Evolutionary conservation across 1,140 invertebrate species (phyloP), one percentile per base, ranked within the genome.

Genomic region (Apolygus lucorum): DNA sequence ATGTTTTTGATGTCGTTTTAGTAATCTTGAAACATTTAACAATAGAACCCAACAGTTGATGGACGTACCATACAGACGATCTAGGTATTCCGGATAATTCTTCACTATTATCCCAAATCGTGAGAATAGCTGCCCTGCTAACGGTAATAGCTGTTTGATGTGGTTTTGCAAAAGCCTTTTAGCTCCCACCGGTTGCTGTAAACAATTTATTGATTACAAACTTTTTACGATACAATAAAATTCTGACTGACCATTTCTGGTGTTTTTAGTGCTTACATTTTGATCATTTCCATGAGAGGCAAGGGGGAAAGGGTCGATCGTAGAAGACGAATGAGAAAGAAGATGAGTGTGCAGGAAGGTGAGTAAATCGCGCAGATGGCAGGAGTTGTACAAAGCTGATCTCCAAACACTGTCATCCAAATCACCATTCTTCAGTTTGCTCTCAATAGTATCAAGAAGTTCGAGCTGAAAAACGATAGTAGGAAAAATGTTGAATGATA

Each of bases 341-440:
- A 87, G 72, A 76, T 87, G 86, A 75, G 84, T 85, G 74, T 87
- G 85, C 22, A 87, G 74, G 2, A 82, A 83, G 13, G 84, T 82
- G 17, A 87, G 75, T 4, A 87, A 76, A 17, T 80, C 78, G 71
- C 83, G 78, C 0, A 86, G 76, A 73, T 84, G 54, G n/a, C 59
- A 49, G 2, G 52, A 29, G 21, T 34, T 42, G 59, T 71, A 27
- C 24, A 71, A 42, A 28, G 28, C 17, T 29, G 27, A 49, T 14
- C 66, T 1, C 66, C 66, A 71, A 17, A 29, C 49, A n/a, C 17
- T 63, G 14, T 71, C 59, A 69, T 71, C 1, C 67, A 34, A 52
- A 24, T 28, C 64, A n/a, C 62, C 34, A 11, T 49, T 67, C 52
- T 59, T 49, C 24, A 69, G 29, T 52, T 52, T 34, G 8, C 25